Evolutionary conservation across 1,140 invertebrate genomes (phyloP).

Genomic region (Drosophila navojoa): DNA sequence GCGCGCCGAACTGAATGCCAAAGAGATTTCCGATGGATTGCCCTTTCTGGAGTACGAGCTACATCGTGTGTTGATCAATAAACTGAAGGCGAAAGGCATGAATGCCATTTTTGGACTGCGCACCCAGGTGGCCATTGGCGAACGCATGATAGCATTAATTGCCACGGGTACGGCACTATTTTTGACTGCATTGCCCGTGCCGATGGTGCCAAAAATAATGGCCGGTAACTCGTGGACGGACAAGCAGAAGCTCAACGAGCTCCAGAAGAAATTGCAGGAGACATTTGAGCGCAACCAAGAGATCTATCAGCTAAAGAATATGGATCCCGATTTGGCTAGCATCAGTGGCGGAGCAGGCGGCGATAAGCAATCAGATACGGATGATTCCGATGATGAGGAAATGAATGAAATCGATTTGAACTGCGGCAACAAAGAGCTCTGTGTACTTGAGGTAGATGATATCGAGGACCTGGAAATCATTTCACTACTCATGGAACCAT

Average conservation of each 20-base stretch:
- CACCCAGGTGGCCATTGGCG: conserved; percentile 94
- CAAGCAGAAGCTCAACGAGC: conserved; percentile 86
- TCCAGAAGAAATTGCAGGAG: conserved; percentile 88
- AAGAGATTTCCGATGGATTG: conserved; percentile 96
- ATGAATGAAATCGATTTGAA: conserved; percentile 90
- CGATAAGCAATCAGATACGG: conserved; percentile 85
- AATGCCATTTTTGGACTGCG: conserved; percentile 95
- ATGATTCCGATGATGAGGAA: conserved; percentile 91
- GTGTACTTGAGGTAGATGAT: conserved; percentile 94
- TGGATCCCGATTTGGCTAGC: conserved; percentile 69
- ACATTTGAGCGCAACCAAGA: conserved; percentile 89
- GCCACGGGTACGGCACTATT: conserved; percentile 94
- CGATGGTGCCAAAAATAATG: conserved; percentile 87
- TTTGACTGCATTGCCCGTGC: conserved; percentile 90
- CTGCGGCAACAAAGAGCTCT: conserved; percentile 92
- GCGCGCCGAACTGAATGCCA: conserved; percentile 94
- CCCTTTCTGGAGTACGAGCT: conserved; percentile 98
- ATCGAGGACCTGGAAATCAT: conserved; percentile 93
- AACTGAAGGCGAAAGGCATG: conserved; percentile 96
- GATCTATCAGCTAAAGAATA: conserved; percentile 87
- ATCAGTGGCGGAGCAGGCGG: conserved; percentile 7
- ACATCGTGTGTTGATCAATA: conserved; percentile 95
- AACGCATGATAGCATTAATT: conserved; percentile 93
- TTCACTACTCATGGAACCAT: conserved; percentile 90
- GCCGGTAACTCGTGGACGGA: conserved; percentile 87